These are phyloP conservation scores for Corythornis madagascariensis DNA, from an alignment of 2,113 vertebrate species.

Conservation along the genomic window DNA sequence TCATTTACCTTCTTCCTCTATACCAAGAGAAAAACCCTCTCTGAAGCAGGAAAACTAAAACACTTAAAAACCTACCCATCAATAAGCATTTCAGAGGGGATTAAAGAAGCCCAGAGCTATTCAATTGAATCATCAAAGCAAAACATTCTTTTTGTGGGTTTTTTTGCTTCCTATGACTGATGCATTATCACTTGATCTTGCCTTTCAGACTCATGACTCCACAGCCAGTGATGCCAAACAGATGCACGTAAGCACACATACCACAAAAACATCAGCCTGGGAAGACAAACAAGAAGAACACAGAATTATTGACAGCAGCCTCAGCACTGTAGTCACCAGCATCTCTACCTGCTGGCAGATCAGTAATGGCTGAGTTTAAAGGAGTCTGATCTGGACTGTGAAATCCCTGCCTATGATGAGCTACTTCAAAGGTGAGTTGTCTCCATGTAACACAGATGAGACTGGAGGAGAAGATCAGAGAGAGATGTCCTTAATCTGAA, in stretches of 20 bases:
- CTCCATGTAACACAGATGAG: neutral
- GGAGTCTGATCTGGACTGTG: neutral
- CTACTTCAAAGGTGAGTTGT: neutral
- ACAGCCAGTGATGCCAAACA: neutral
- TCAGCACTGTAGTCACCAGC: neutral
- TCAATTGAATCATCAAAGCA: conserved; percentile 20
- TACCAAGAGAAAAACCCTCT: neutral
- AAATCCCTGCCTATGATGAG: neutral
- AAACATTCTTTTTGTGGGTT: neutral
- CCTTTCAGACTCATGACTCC: conserved; percentile 20
- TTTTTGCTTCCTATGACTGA: neutral
- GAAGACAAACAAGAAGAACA: neutral
- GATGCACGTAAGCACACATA: neutral
- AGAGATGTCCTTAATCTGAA: neutral
- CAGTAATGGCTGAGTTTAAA: neutral
- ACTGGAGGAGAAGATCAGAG: neutral
- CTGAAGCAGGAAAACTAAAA: neutral
- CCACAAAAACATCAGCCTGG: neutral
- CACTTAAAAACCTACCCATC: neutral
- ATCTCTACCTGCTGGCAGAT: neutral
- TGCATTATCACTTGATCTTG: conserved; percentile 17
- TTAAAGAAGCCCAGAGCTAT: conserved; percentile 25
- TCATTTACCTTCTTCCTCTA: neutral
- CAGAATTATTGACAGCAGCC: neutral
- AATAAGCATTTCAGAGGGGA: neutral